Base-by-base conservation (phyloP, 2,888 invertebrate species). In the Agrochola macilenta region DNA sequence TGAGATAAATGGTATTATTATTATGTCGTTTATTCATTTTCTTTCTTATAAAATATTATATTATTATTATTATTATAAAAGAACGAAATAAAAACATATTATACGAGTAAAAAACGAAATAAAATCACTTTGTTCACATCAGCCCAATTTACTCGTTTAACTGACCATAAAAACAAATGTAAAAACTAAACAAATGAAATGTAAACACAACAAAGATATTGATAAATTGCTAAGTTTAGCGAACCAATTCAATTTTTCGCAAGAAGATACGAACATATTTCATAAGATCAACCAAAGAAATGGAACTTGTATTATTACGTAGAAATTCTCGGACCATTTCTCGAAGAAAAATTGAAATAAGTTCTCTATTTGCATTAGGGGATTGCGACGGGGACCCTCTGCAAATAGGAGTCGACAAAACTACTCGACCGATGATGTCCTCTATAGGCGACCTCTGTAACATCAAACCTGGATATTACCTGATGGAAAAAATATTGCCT, bases 341-440 rank as follows among this genome's bases (percentile, higher is more conserved):
- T 73, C 69, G 82, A 68, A 70, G 80, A 81, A 78, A 88, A 84
- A 88, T 89, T 89, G 88, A 86, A 90, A 89, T 90, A 86, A 85
- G 79, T 83, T 80, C 83, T 82, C 66, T 90, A 88, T 90, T 90
- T 90, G 87, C 88, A 90, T 90, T 80, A 83, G 76, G 83, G 81
- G 87, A 90, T 89, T 87, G 89, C 76, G 83, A 76, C 70, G 78
- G 79, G 52, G 60, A 79, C 85, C 85, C 85, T 83, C 77, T 54
- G 81, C 85, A 89, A 89, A 90, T 89, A 89, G 76, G 75, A 83
- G 78, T 87, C 71, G 87, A 75, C 82, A 81, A 83, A 87, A 80
- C 81, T 81, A 84, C 80, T 82, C 84, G 78, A 78, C 79, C 83
- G 72, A 83, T 74, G 79, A 81, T 75, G 81, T 64, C 78, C 76